Conservation (phyloP, 2,888 invertebrate genomes). For the Acleris cristana region DNA sequence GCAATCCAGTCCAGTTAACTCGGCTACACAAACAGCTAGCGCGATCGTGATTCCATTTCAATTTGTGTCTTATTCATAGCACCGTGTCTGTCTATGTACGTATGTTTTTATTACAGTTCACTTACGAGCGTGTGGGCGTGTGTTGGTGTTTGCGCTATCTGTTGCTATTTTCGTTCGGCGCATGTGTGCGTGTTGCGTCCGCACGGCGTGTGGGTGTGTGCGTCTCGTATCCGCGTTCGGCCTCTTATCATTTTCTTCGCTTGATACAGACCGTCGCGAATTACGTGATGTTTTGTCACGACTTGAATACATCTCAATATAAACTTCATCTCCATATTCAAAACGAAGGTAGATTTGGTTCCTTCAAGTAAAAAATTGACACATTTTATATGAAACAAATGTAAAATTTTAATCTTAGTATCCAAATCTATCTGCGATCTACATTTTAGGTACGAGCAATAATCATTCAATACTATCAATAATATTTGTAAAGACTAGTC, state of each 20-base stretch:
- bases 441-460: no score
- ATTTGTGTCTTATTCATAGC: slow-evolving; percentile 75
- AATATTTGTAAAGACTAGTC: background rate
- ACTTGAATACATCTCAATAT: slow-evolving; percentile 17
- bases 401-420: no score
- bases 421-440: no score
- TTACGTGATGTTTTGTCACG: slow-evolving; percentile 52
- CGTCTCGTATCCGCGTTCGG: slow-evolving; percentile 71
- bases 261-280: slow-evolving; percentile 61
- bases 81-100: slow-evolving; percentile 63
- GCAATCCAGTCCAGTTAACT: slow-evolving; percentile 44
- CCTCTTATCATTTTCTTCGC: slow-evolving; percentile 73
- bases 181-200: slow-evolving; percentile 57
- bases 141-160: slow-evolving; percentile 82
- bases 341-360: background rate
- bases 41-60: slow-evolving; percentile 73
- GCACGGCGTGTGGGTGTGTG: slow-evolving; percentile 53
- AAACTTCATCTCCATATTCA: background rate
- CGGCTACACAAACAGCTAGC: slow-evolving; percentile 62
- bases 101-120: slow-evolving; percentile 82
- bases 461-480: background rate
- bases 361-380: no score
- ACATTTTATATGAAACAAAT: no score
- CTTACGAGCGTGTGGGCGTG: slow-evolving; percentile 77
- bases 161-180: slow-evolving; percentile 70